Evolutionary conservation across 2,888 invertebrate genomes (phyloP).

Genomic region (Catocala nupta): DNA sequence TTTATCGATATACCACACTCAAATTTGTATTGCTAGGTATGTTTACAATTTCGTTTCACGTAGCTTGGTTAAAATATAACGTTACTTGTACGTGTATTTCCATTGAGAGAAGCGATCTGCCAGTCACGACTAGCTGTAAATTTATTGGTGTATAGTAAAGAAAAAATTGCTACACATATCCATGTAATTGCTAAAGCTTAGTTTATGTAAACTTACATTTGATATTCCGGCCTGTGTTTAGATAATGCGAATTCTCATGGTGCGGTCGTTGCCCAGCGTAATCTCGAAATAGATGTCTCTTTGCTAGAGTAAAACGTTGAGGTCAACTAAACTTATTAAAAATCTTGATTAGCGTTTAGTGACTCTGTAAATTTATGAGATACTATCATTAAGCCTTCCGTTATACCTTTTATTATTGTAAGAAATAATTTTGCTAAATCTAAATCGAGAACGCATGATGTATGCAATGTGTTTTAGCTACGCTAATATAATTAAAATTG

Average conservation of each 20-base stretch:
- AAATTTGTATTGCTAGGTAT: constrained; percentile 37
- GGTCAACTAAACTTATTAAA: constrained; percentile 36
- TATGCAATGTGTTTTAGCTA: neutral
- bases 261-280: constrained; percentile 40
- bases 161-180: constrained; percentile 32
- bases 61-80: constrained; percentile 57
- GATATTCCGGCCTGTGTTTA: constrained; percentile 21
- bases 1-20: constrained; percentile 34
- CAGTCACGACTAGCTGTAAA: constrained; percentile 55
- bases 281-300: constrained; percentile 34
- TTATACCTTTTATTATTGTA: too few species aligned
- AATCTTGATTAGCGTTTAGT: constrained; percentile 39
- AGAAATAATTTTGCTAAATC: neutral
- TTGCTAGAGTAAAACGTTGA: constrained; percentile 23
- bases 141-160: constrained; percentile 43
- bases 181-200: constrained; percentile 34
- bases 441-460: neutral
- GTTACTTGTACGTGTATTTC: constrained; percentile 51
- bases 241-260: constrained; percentile 42
- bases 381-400: constrained; percentile 5
- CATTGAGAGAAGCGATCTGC: constrained; percentile 34
- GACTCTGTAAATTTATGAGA: constrained; percentile 23
- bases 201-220: constrained; percentile 26
- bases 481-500: constrained; percentile 4
- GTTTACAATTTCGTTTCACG: constrained; percentile 63